phyloP scores from a whole-genome alignment of 2,797 vertebrate genomes.

The Cheirogaleus major region DNA sequence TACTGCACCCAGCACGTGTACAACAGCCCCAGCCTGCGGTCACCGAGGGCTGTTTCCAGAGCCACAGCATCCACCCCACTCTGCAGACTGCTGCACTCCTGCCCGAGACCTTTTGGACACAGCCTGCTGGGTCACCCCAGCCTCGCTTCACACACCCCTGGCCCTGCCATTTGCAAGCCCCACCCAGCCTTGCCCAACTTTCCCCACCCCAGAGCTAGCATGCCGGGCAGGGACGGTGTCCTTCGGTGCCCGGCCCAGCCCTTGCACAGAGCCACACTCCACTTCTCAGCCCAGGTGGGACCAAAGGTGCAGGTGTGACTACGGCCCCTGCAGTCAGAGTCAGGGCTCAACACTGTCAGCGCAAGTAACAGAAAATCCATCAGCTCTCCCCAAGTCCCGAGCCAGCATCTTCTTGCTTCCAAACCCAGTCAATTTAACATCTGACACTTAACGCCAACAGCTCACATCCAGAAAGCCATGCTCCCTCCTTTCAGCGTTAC shows the following conservation, averaged over 20 bases:
- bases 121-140: not conserved
- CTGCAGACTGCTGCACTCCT: not conserved
- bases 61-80: not conserved
- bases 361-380: not conserved
- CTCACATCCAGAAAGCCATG: not conserved
- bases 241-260: not conserved
- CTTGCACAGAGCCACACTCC: not conserved
- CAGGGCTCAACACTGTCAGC: not conserved
- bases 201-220: too few relatives aligned
- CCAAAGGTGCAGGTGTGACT: not conserved
- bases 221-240: accelerated
- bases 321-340: not conserved
- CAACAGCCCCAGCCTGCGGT: not conserved
- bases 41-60: not conserved
- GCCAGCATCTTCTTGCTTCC: not conserved
- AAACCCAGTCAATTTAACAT: slow-evolving; percentile 24
- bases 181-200: not conserved
- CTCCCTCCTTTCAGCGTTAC: not conserved
- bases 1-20: not conserved
- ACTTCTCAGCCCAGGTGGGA: not conserved
- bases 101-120: not conserved
- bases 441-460: slow-evolving; percentile 25
- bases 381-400: not conserved
- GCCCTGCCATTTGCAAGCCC: not conserved
- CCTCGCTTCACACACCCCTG: accelerated